Percentiles rank a stretch among this genome's conserved stretches.
Evolutionary conservation across 2,888 invertebrate species (phyloP).

Genomic region (Germaria angustata): DNA sequence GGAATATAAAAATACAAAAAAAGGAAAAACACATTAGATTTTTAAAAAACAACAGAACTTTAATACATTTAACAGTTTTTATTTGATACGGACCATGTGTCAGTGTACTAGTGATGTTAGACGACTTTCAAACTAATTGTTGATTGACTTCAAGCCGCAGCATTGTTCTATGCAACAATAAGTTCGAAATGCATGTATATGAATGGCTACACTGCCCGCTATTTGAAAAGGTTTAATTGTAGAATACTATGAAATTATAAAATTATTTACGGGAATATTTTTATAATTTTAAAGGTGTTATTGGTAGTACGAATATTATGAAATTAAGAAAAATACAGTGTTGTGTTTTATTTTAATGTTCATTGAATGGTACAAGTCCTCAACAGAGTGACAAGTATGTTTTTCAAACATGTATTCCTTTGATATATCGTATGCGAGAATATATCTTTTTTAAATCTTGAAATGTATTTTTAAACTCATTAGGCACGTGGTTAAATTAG

Average conservation of each 20-base stretch:
- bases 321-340: no score
- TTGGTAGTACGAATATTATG: no score
- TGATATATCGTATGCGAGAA: no score
- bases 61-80: conserved; percentile 37
- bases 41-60: conserved; percentile 26
- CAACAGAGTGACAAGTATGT: no score
- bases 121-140: conserved; percentile 51
- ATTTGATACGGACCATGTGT: background rate
- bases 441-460: no score
- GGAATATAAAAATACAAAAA: conserved; percentile 32
- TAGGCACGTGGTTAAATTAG: no score
- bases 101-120: background rate
- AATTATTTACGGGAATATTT: background rate
- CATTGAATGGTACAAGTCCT: no score
- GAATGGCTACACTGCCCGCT: background rate
- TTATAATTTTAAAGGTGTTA: no score
- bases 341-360: no score
- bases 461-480: no score
- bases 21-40: background rate
- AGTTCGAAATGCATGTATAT: conserved; percentile 7
- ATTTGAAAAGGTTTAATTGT: background rate
- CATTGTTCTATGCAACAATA: conserved; percentile 26
- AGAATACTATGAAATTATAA: background rate
- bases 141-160: conserved; percentile 42
- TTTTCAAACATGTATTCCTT: no score